Base-by-base conservation (phyloP, 2,797 vertebrate species). In the Balearica regulorum region DNA sequence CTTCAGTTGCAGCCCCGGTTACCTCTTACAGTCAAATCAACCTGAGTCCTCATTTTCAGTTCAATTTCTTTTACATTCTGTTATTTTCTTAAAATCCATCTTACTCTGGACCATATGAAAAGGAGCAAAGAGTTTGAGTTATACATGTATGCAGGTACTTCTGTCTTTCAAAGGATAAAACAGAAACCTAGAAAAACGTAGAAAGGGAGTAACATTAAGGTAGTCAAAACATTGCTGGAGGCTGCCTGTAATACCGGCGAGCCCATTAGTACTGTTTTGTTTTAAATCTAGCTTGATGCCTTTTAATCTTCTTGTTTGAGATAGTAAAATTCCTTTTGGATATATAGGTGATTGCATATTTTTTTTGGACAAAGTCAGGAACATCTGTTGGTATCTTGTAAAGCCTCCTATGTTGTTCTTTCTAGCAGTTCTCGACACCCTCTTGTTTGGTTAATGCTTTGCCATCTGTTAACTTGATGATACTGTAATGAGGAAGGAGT, bases 391-490 rank as follows among this genome's bases (percentile, higher is more conserved):
- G 26, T 78, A 31, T 70, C 94, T 80, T 70, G 49, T 71, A 60
- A 85, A 96, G 72, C 88, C 87, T 61, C 46, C 14, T 44, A 7
- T 54, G 83, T 44, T 97, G 88, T 75, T 92, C 87, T 92, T 91
- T 62, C 83, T 95, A 68, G 73, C 91, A 91, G 73, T 79, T 89
- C 55, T 90, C 17, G 6, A 86, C 96, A 94, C 83, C 77, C 57
- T 81, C 93, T 93, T 80, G 75, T 94, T 96, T 93, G 91, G 90
- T 93, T 97, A 95, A 94, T 95, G 90, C 81, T 96, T 95, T 90
- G 91, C 96, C 97, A 97, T 97, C 95, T 97, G 94, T 92, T 94
- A 87, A 55, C 82, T 83, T 71, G 80, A 69, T 94, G 94, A 77
- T 87, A 25, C 2, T 80, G 69, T 94, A 95, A 94, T 61, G 85